Conservation (phyloP, 2,797 vertebrate genomes). For the Centroberyx gerrardi region DNA sequence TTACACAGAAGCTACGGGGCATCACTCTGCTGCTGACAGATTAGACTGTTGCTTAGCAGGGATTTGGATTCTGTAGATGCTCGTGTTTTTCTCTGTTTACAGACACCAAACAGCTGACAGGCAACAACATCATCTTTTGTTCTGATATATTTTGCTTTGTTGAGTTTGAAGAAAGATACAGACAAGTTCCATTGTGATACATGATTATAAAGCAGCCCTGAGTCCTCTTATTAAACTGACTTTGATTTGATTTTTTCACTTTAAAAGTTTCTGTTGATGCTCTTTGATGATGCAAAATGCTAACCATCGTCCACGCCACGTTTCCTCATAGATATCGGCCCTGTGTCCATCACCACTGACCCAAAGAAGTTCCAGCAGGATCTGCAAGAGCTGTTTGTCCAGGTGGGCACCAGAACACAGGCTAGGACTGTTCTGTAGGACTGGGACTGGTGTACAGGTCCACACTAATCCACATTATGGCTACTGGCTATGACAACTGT, state of each 20-base stretch:
- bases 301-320: not conserved
- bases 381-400: conserved; percentile 94
- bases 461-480: conserved; percentile 6
- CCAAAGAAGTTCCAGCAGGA: conserved; percentile 92
- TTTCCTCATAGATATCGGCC: conserved; percentile 90
- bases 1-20: conserved; percentile 33
- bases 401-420: conserved; percentile 85
- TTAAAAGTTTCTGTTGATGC: not conserved
- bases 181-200: not conserved
- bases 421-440: conserved; percentile 10
- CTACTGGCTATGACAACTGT: not conserved
- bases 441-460: conserved; percentile 1
- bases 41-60: conserved; percentile 29
- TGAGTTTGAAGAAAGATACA: conserved; percentile 23
- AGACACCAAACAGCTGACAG: conserved; percentile 19
- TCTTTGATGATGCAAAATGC: conserved; percentile 43
- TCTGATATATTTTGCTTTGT: conserved; percentile 28
- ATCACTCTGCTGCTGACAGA: conserved; percentile 47
- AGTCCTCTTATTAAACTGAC: not conserved
- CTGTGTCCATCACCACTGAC: conserved; percentile 92
- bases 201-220: not conserved
- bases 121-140: conserved; percentile 29
- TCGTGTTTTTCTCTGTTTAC: conserved; percentile 21
- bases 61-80: conserved; percentile 35
- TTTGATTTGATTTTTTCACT: conserved; percentile 17